Evolutionary conservation across 1,140 invertebrate species (phyloP).

Genomic region (Drosophila malerkotliana): DNA sequence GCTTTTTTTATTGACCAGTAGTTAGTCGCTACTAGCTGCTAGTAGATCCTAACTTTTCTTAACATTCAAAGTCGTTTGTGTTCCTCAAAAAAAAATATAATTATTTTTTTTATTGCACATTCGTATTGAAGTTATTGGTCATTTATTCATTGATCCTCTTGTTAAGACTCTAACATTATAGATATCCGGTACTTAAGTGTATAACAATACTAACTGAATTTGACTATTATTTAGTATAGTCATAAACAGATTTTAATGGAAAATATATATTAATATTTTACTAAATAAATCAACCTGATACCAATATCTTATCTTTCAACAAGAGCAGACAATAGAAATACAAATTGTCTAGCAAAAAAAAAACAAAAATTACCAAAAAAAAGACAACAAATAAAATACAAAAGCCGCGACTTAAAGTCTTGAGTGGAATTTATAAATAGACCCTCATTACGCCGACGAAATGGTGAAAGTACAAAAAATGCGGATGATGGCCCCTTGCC

Average conservation of each 20-base stretch:
- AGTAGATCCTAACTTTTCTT: no score
- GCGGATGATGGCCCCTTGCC: conserved; percentile 2
- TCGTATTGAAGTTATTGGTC: no score
- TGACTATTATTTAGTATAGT: no score
- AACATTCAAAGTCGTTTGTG: no score
- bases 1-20: no score
- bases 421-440: conserved; percentile 11
- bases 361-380: background rate
- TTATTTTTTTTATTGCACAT: no score
- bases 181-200: background rate
- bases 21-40: no score
- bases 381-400: background rate
- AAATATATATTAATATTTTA: background rate
- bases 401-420: background rate
- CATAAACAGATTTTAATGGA: no score
- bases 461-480: conserved; percentile 33
- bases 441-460: conserved; percentile 7
- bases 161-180: background rate
- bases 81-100: no score
- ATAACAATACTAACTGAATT: no score
- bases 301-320: background rate
- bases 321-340: background rate
- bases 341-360: background rate
- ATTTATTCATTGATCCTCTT: no score
- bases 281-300: background rate